phyloP scores from a whole-genome alignment of 2,113 vertebrate species.

The Microtus pennsylvanicus region DNA sequence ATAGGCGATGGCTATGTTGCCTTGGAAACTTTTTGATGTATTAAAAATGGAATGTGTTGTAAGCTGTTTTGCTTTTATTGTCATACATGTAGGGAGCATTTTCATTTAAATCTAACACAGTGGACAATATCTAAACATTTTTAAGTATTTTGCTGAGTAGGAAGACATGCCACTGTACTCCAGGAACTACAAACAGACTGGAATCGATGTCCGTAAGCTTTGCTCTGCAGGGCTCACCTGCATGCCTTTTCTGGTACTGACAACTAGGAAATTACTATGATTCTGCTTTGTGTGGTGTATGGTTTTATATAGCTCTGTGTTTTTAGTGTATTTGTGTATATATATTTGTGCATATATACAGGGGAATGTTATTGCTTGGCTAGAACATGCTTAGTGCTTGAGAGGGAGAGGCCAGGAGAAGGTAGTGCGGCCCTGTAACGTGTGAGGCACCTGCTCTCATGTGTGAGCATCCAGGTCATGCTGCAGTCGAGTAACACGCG shows the following conservation, averaged over 20 bases:
- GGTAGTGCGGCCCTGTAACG: constrained; percentile 63
- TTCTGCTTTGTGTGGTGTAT: constrained; percentile 62
- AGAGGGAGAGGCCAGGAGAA: neutral
- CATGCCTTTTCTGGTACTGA: constrained; percentile 73
- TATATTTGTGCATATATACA: neutral
- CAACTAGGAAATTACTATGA: constrained; percentile 34
- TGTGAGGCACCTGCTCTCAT: constrained; percentile 57
- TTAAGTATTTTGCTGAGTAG: constrained; percentile 73
- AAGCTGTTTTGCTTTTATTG: constrained; percentile 76
- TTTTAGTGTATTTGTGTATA: constrained; percentile 50
- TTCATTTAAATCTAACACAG: constrained; percentile 85
- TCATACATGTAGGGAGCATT: constrained; percentile 80
- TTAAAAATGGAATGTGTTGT: constrained; percentile 84
- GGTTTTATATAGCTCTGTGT: constrained; percentile 51
- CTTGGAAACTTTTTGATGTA: constrained; percentile 87
- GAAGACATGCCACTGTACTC: constrained; percentile 72
- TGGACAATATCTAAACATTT: constrained; percentile 82
- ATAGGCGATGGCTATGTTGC: constrained; percentile 81
- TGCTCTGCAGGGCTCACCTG: constrained; percentile 73
- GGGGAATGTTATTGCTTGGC: neutral
- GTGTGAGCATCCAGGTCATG: constrained; percentile 2
- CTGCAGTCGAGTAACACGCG: neutral
- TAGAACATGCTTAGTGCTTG: neutral
- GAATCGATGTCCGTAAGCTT: constrained; percentile 77
- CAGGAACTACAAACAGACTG: constrained; percentile 79